Evolutionary conservation across 2,113 vertebrate species (phyloP).

Genomic region (Quiscalus mexicanus): DNA sequence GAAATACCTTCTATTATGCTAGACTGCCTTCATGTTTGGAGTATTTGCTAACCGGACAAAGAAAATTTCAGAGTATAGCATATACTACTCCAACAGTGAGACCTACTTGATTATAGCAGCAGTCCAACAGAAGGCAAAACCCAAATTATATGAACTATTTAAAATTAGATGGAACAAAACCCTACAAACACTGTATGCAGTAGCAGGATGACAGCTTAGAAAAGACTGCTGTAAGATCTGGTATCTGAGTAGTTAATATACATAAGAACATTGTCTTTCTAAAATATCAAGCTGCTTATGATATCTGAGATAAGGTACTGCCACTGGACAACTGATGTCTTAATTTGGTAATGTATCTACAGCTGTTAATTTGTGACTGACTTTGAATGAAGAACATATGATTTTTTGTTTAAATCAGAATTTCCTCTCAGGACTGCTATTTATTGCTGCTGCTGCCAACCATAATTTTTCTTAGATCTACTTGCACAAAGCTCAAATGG

Average conservation of each 20-base stretch:
- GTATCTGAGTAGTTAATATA: neutral
- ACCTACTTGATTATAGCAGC: neutral
- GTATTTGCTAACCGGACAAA: neutral
- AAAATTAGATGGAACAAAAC: neutral
- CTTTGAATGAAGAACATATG: neutral
- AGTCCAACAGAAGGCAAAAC: neutral
- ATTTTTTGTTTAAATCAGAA: neutral
- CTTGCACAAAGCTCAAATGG: neutral
- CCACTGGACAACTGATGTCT: neutral
- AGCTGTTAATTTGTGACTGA: neutral
- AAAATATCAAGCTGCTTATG: neutral
- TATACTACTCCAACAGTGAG: neutral
- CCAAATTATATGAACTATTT: neutral
- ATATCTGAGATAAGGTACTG: neutral
- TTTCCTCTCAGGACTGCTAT: neutral
- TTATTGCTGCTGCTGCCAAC: neutral
- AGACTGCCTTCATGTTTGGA: neutral
- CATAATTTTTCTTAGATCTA: neutral
- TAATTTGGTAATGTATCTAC: neutral
- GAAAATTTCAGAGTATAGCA: neutral
- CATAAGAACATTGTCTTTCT: neutral
- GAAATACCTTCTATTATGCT: neutral
- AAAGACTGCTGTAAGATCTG: neutral
- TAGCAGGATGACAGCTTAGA: neutral
- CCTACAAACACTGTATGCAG: neutral